Percentiles rank a stretch among this genome's conserved stretches.
These are phyloP conservation scores for Hydrocynus forskahlii DNA, from an alignment of 2,797 vertebrate species.

Conservation along the genomic window DNA sequence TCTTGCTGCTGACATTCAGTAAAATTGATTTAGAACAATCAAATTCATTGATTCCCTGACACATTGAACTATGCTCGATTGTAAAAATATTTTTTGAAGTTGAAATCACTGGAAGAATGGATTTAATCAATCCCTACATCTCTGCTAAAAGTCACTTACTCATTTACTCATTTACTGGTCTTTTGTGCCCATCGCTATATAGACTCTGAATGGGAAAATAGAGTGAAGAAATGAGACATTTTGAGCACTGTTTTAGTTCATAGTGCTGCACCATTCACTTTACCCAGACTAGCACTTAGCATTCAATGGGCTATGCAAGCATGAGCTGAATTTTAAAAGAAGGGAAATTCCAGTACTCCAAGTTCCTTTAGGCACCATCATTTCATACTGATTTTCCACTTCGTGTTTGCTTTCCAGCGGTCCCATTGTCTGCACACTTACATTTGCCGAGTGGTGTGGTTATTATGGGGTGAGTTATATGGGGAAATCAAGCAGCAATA, in stretches of 20 bases:
- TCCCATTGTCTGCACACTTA: neutral
- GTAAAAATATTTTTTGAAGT: neutral
- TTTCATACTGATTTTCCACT: neutral
- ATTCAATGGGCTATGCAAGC: neutral
- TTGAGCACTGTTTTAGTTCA: neutral
- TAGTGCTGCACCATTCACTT: neutral
- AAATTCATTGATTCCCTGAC: neutral
- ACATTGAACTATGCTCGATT: neutral
- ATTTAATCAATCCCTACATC: neutral
- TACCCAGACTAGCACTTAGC: neutral
- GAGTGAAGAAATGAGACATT: neutral
- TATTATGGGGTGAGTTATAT: neutral
- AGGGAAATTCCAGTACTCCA: neutral
- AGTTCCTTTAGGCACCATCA: neutral
- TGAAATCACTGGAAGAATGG: neutral
- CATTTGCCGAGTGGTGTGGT: neutral
- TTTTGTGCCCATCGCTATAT: neutral
- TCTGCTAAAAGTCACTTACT: neutral
- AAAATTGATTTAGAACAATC: neutral
- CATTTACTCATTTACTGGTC: slow-evolving; percentile 1
- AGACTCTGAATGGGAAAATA: neutral
- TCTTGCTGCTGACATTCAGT: neutral
- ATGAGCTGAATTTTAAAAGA: neutral
- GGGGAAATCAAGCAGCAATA: neutral
- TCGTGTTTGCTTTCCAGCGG: neutral